Base-by-base conservation (phyloP, 1,140 invertebrate species). In the Megalonaias nervosa region DNA sequence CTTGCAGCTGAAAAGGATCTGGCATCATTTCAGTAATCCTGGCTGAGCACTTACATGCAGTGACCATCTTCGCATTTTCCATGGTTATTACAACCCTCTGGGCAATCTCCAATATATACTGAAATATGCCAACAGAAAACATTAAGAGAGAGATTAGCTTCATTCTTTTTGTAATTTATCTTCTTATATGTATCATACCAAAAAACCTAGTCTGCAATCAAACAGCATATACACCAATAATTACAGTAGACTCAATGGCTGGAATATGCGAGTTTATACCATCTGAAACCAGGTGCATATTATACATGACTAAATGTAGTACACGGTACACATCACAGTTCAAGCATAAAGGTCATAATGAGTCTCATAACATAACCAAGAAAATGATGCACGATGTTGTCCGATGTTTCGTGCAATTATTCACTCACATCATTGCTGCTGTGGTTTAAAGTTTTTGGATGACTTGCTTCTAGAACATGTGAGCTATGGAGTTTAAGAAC, bases 71-170 rank as follows among this genome's bases (percentile, higher is more conserved):
- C 75, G 75, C 91, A 92, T 12, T 77, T 77, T 21, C 91, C 91
- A 82, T 90, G 89, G 23, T 89, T 89, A 80, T 85, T 89, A 80
- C 91, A 92, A 15, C 89, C 89, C 48, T 85, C 83, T 21, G 79
- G 78, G 83, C 91, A 92, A 15, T 69, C 48, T 6, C 91, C 91
- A 81, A 91, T 87, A 78, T 84, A 91, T 5, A 92, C 89, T 91
- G 79, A 73, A 86, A 88, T 48, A 48, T 48, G 6, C 38, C 38
- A 48, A 61, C 38, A 82, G 73, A 38, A 81, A 38, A 73, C 11
- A 4, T 13, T 59, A 55, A 56, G 3, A 48, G 13, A 58, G 12
- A 19, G 48, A 23, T 68, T 23, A 68, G 67, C 2, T 31, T 55
- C 12, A 68, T n/a, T n/a, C n/a, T 1, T 48, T 48, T 11, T 31